Conservation (phyloP, 2,888 invertebrate genomes). For the Uropetala carovei region DNA sequence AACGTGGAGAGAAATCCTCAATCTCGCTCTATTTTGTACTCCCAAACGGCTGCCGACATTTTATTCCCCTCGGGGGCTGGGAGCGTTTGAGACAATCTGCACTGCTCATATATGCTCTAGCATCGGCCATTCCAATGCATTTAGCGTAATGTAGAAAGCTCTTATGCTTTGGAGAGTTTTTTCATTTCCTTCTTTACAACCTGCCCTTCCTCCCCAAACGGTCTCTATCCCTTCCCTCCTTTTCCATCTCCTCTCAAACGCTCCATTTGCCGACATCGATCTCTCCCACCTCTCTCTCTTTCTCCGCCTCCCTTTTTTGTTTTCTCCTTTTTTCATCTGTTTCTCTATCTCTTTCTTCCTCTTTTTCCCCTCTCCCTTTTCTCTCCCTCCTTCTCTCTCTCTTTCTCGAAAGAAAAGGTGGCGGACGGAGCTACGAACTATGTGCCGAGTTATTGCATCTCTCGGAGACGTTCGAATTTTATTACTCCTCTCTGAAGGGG, state of each 20-base stretch:
- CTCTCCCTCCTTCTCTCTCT: neutral
- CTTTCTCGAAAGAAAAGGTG: neutral
- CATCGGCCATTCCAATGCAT: neutral
- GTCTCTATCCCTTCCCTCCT: neutral
- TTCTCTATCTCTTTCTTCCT: neutral
- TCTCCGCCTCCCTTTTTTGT: neutral
- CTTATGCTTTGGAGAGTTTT: neutral
- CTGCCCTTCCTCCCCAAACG: neutral
- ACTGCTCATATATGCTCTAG: neutral
- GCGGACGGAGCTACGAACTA: conserved; percentile 14
- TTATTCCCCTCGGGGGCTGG: neutral
- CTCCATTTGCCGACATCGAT: neutral
- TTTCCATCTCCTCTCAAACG: neutral
- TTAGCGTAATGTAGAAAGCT: neutral
- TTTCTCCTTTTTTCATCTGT: neutral
- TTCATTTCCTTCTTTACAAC: neutral
- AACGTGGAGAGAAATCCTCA: no score
- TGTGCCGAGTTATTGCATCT: conserved; percentile 55
- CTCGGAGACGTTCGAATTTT: conserved; percentile 40
- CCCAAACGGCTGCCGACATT: no score
- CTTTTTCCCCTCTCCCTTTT: neutral
- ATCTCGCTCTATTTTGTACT: no score
- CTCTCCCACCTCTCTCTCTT: neutral
- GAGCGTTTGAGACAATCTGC: neutral
- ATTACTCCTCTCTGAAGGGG: conserved; percentile 26